Conservation (phyloP, 1,140 invertebrate species). For the Platyura marginata region DNA sequence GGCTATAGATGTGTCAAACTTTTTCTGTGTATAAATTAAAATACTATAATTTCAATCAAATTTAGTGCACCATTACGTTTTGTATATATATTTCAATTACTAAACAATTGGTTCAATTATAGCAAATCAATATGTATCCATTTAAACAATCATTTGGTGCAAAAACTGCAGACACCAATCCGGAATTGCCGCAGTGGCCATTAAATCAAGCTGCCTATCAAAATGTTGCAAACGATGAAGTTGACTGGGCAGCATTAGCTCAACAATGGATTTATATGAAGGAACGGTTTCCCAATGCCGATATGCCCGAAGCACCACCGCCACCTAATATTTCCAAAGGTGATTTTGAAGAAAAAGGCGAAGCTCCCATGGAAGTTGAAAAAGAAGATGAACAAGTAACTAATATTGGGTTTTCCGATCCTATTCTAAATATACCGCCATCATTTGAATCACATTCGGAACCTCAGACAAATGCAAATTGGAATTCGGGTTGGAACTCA, state of each 20-base stretch:
- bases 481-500: not conserved
- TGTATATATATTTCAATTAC: too few species aligned
- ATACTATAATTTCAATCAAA: too few species aligned
- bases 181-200: not conserved
- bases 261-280: conserved; percentile 98
- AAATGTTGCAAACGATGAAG: conserved; percentile 33
- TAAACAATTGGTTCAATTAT: too few species aligned
- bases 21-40: too few species aligned
- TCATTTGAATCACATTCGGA: too few species aligned
- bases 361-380: conserved; percentile 72
- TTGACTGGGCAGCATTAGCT: conserved; percentile 88
- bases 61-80: too few species aligned
- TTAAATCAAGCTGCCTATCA: conserved; percentile 1
- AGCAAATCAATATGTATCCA: too few species aligned
- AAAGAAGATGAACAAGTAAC: conserved; percentile 29
- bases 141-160: too few species aligned
- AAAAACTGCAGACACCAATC: too few species aligned
- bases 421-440: not conserved
- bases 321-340: conserved; percentile 12
- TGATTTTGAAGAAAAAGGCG: conserved; percentile 38
- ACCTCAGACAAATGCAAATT: conserved; percentile 8
- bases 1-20: too few species aligned
- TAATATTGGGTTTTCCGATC: too few species aligned
- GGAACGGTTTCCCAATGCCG: conserved; percentile 36
- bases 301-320: conserved; percentile 27